Base-by-base conservation (phyloP, 2,797 vertebrate species). In the Onychomys arenicola region DNA sequence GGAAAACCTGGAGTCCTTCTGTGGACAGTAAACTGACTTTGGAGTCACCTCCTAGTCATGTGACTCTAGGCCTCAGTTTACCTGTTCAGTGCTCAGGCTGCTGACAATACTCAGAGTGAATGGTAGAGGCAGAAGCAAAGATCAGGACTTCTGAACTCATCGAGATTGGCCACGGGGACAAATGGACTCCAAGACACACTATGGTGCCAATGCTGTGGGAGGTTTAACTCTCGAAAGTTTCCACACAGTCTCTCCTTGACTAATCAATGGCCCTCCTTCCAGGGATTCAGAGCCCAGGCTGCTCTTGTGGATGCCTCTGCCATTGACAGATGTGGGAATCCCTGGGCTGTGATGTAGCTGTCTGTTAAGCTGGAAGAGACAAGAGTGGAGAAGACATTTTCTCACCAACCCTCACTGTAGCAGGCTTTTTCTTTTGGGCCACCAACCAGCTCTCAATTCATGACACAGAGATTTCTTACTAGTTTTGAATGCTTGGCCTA, bases 331-430 rank as follows among this genome's bases (percentile, higher is more conserved):
- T 4, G 5, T 2, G 32, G 0, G 0, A 16, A 29, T 17, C 17
- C 27, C 3, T 3, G 7, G 85, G 34, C 34, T 21, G 0, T 69
- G 1, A 0, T 11, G 6, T 37, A 11, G 1, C 19, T 3, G 2
- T 23, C 43, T 6, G n/a, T 13, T 4, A 6, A 57, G 46, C 16
- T 37, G 5, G 67, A 40, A 90, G 61, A 43, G 46, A 23, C 49
- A 21, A 17, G 16, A 14, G 43, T 7, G 2, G 0, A 40, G 67
- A 37, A 5, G 3, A 13, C 10, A 40, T 27, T 63, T 9, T 17
- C 19, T n/a, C 37, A 40, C 25, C 17, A 1, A 29, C n/a, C 49
- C 49, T n/a, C 73, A 23, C 11, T 0, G 8, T 9, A 4, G 1
- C 16, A 37, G 69, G 17, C n/a, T 25, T 73, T 73, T 73, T 12